phyloP scores from a whole-genome alignment of 1,140 invertebrate species.

The Delia radicum region DNA sequence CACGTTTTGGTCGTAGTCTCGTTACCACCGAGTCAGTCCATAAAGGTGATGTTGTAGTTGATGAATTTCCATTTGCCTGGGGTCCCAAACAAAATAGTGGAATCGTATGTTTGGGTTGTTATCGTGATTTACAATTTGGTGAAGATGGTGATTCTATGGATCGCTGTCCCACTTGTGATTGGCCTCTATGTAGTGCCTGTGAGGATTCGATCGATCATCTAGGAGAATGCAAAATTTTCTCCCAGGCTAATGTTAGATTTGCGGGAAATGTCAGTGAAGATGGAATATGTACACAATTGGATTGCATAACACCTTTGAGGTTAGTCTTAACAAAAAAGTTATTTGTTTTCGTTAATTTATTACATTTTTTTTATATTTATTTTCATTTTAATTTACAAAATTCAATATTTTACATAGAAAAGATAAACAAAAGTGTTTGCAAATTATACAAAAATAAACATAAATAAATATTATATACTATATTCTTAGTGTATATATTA shows the following conservation, averaged over 20 bases:
- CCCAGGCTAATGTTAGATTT: constrained; percentile 61
- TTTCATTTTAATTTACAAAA: too few species aligned
- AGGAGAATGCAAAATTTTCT: constrained; percentile 67
- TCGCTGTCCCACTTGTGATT: constrained; percentile 70
- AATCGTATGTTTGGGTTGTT: constrained; percentile 75
- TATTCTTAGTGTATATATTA: too few species aligned
- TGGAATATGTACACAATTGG: constrained; percentile 68
- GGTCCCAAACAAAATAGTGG: constrained; percentile 71
- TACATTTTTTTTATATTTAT: too few species aligned
- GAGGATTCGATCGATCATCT: constrained; percentile 61
- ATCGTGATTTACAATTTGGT: constrained; percentile 60
- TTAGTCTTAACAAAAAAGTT: constrained; percentile 43
- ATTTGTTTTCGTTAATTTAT: too few species aligned
- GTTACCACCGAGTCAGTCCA: constrained; percentile 66
- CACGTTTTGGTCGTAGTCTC: constrained; percentile 67
- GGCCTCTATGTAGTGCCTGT: constrained; percentile 76
- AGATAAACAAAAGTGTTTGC: too few species aligned
- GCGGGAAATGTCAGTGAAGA: constrained; percentile 63
- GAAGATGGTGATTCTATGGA: constrained; percentile 55
- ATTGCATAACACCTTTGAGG: constrained; percentile 77
- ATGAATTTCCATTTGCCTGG: constrained; percentile 70
- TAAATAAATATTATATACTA: too few species aligned
- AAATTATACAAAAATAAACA: too few species aligned
- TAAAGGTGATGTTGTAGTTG: constrained; percentile 70
- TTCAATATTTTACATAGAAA: too few species aligned